Evolutionary conservation across 2,113 vertebrate species (phyloP).

Genomic region (rabbit (Oryctolagus cuniculus)): DNA sequence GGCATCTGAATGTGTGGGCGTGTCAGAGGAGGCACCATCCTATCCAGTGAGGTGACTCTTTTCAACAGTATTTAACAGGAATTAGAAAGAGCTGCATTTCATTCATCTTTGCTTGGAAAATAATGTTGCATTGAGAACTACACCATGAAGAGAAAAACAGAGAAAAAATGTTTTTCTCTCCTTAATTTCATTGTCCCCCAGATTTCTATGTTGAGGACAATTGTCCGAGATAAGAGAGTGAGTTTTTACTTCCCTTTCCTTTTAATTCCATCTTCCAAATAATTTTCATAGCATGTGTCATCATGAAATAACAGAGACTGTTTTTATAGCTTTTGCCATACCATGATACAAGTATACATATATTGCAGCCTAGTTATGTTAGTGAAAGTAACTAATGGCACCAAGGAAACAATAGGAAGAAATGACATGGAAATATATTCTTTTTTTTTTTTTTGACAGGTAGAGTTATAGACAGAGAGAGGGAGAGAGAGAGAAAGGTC

Average conservation of each 20-base stretch:
- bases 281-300: conserved; percentile 55
- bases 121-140: conserved; percentile 77
- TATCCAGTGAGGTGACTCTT: conserved; percentile 72
- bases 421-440: neutral
- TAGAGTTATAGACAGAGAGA: no score
- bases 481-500: no score
- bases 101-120: conserved; percentile 82
- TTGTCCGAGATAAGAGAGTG: conserved; percentile 67
- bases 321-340: conserved; percentile 53
- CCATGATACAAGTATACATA: conserved; percentile 45
- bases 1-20: conserved; percentile 43
- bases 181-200: conserved; percentile 73
- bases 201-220: conserved; percentile 76
- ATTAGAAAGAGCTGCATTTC: conserved; percentile 77
- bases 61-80: conserved; percentile 69
- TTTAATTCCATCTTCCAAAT: conserved; percentile 64
- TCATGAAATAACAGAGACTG: conserved; percentile 60
- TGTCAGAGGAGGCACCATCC: conserved; percentile 61
- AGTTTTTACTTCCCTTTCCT: conserved; percentile 73
- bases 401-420: neutral
- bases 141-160: conserved; percentile 84
- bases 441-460: no score
- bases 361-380: neutral
- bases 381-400: neutral
- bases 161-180: conserved; percentile 63